A percentile compares a stretch with the other conserved stretches of the same genome.
Conservation (phyloP, 1,140 invertebrate species). For the Pararge aegeria region DNA sequence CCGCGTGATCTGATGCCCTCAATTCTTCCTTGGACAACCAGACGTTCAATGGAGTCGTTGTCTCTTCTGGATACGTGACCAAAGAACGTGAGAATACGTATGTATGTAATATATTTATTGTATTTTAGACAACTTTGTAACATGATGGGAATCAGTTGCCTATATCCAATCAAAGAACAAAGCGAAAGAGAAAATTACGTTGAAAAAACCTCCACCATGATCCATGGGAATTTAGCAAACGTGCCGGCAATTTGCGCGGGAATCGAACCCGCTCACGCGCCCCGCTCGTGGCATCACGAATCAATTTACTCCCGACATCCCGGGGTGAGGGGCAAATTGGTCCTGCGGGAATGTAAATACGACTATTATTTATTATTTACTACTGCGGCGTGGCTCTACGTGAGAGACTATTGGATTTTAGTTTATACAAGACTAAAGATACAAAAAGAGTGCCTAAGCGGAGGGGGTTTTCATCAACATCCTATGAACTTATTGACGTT, state of each 20-base stretch:
- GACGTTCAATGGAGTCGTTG: too few relatives aligned
- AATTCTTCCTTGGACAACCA: too few relatives aligned
- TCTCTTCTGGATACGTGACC: too few relatives aligned
- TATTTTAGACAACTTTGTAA: not conserved
- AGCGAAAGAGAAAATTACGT: not conserved
- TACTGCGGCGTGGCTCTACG: too few relatives aligned
- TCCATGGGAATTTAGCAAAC: conserved; percentile 28
- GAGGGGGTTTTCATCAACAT: too few relatives aligned
- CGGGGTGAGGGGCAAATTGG: conserved; percentile 12
- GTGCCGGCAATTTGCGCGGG: conserved; percentile 28
- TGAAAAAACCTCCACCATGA: not conserved
- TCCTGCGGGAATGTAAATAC: conserved; percentile 4
- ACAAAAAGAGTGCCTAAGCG: too few relatives aligned
- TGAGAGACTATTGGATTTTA: too few relatives aligned
- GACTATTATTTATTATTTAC: conserved; percentile 6
- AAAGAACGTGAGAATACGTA: too few relatives aligned
- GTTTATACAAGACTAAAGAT: too few relatives aligned
- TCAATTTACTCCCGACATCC: conserved; percentile 16
- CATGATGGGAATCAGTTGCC: not conserved
- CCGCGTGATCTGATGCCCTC: too few relatives aligned
- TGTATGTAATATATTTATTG: too few relatives aligned
- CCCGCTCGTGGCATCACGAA: conserved; percentile 27
- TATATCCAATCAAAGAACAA: conserved; percentile 4
- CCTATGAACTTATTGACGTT: too few relatives aligned
- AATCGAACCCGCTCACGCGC: conserved; percentile 27